Base-by-base conservation (phyloP, 2,888 invertebrate species). In the Pyrochroa serraticornis region DNA sequence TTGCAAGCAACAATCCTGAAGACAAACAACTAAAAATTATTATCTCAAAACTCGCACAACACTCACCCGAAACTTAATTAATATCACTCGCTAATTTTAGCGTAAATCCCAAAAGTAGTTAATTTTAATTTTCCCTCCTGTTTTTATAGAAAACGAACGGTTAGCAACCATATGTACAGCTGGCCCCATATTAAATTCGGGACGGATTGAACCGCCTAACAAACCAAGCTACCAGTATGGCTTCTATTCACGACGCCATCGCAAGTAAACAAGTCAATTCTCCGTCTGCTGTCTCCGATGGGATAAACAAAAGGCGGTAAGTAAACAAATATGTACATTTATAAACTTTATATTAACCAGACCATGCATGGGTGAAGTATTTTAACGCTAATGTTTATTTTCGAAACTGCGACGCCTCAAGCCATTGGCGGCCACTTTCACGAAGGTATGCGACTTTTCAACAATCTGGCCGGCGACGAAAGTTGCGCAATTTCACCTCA, bases 231-330 rank as follows among this genome's bases (percentile, higher is more conserved):
- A 33, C 52, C 52, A 58, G 43, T 53, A 42, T 63, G 66, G 67
- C 66, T 61, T 66, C 68, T 62, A 58, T 54, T 63, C 46, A 42
- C 66, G 75, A 74, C 75, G 75, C 74, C 75, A 75, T 75, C 64
- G 63, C 69, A 52, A 61, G 68, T 70, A 71, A 72, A 72, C 71
- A 72, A 68, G 69, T 64, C 63, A 63, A 71, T 69, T 66, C 63
- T 60, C 65, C 62, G 62, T 65, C 63, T 69, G 61, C 65, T 67
- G 60, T 55, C 56, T 47, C 58, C 51, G 50, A 61, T 34, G 48
- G 63, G 66, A 67, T 67, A 67, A 69, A 68, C 65, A 67, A 66
- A 69, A 62, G 50, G 43, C 47, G 62, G 69, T 69, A 61, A 70
- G 71, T 72, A 71, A 72, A 71, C 68, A 71, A 70, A 69, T 62